Evolutionary conservation across 2,888 invertebrate genomes (phyloP).

Genomic region (Sycophila texana): DNA sequence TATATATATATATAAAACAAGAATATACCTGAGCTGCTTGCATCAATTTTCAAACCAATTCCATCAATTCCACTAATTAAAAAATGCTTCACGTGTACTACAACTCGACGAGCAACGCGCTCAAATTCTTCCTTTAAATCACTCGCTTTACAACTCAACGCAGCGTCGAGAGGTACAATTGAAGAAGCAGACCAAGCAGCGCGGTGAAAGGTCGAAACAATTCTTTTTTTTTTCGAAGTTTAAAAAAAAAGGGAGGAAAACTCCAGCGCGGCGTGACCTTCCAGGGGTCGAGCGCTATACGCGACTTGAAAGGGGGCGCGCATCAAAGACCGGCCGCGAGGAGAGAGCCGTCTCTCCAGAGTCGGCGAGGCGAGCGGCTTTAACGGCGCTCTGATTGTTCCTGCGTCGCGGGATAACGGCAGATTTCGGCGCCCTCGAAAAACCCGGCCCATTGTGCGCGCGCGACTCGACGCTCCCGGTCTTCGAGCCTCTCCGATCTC

Average conservation of each 20-base stretch:
- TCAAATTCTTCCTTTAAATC: neutral
- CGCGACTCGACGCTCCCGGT: neutral
- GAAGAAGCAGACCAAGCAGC: too few species aligned
- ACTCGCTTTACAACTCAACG: too few species aligned
- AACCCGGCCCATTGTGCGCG: neutral
- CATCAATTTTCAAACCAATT: too few species aligned
- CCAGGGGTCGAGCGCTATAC: neutral
- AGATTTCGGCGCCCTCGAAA: neutral
- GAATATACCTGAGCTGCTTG: too few species aligned
- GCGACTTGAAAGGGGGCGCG: neutral
- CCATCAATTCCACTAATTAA: too few species aligned
- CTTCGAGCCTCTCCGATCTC: neutral
- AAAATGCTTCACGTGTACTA: too few species aligned
- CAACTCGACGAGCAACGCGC: too few species aligned
- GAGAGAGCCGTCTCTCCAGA: neutral
- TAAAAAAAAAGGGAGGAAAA: too few species aligned
- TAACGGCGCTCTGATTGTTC: conserved; percentile 2
- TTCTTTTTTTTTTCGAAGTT: neutral
- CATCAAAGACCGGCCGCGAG: conserved; percentile 1
- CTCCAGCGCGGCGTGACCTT: neutral
- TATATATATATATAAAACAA: too few species aligned
- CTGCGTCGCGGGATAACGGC: neutral
- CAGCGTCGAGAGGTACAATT: too few species aligned
- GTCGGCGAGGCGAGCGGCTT: neutral
- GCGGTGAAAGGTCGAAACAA: too few species aligned